A percentile compares a stretch with the other conserved stretches of the same genome.
Evolutionary conservation across 2,888 invertebrate species (phyloP).

Genomic region (Acholoe squamosa): DNA sequence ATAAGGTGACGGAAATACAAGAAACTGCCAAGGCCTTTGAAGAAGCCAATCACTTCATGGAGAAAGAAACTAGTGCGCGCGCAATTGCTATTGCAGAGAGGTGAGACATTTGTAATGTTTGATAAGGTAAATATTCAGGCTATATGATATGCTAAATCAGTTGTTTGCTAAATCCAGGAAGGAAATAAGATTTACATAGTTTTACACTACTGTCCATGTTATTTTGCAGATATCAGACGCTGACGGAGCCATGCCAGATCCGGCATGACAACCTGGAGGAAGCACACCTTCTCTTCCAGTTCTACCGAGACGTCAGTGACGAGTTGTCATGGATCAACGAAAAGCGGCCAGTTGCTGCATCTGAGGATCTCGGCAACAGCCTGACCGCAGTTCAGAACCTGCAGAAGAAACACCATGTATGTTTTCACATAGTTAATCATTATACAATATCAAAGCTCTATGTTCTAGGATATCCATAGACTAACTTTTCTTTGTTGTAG

Average conservation of each 20-base stretch:
- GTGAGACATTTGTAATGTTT: constrained; percentile 63
- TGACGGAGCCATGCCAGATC: constrained; percentile 95
- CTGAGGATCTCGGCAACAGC: constrained; percentile 87
- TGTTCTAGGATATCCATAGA: no score
- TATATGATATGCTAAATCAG: no score
- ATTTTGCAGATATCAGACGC: constrained; percentile 87
- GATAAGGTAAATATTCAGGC: no score
- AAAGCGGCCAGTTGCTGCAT: constrained; percentile 89
- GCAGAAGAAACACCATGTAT: constrained; percentile 94
- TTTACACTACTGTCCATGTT: no score
- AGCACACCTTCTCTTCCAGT: constrained; percentile 93
- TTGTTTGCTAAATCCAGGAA: no score
- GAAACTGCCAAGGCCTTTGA: constrained; percentile 91
- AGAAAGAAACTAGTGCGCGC: constrained; percentile 91
- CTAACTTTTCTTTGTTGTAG: no score
- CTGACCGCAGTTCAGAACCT: constrained; percentile 92
- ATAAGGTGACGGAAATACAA: constrained; percentile 88
- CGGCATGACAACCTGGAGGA: constrained; percentile 96
- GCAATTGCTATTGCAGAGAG: constrained; percentile 84
- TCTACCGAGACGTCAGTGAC: constrained; percentile 95
- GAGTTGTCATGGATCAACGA: constrained; percentile 95
- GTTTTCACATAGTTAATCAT: not conserved
- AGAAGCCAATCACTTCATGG: constrained; percentile 93
- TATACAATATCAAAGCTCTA: no score
- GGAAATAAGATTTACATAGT: no score